A percentile compares a stretch with the other conserved stretches of the same genome.
phyloP scores from a whole-genome alignment of 1,140 invertebrate species.

The Aphidius ervi region DNA sequence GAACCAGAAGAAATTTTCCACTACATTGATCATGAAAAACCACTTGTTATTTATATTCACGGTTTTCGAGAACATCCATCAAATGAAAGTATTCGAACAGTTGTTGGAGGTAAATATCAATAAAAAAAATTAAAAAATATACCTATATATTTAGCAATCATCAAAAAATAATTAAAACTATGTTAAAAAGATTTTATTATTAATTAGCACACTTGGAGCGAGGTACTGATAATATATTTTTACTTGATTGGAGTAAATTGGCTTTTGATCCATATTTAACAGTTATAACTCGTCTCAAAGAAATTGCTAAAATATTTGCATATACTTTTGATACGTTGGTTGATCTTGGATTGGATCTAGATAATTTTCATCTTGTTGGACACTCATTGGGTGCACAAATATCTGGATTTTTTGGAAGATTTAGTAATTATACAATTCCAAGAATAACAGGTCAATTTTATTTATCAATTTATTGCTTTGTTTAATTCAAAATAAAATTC shows the following conservation, averaged over 20 bases:
- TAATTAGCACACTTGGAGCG: constrained; percentile 24
- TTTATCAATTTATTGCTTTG: background rate
- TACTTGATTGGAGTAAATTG: constrained; percentile 26
- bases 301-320: constrained; percentile 16
- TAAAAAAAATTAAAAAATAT: background rate
- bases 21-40: constrained; percentile 18
- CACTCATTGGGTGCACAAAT: constrained; percentile 43
- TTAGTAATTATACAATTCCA: constrained; percentile 17
- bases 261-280: constrained; percentile 19
- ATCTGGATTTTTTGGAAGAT: constrained; percentile 36
- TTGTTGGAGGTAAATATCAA: constrained; percentile 20
- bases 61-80: constrained; percentile 25
- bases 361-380: constrained; percentile 39
- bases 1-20: constrained; percentile 12
- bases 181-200: background rate
- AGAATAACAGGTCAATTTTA: constrained; percentile 26
- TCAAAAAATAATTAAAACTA: too few relatives aligned
- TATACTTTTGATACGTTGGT: constrained; percentile 18
- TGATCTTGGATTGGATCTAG: constrained; percentile 23
- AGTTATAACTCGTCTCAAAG: constrained; percentile 4
- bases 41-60: constrained; percentile 23
- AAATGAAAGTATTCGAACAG: constrained; percentile 22
- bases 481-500: background rate
- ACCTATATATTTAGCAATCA: too few relatives aligned
- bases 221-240: constrained; percentile 22